Evolutionary conservation across 2,888 invertebrate genomes (phyloP), one percentile per base, ranked within the genome.

Genomic region (Spisula subtruncata): DNA sequence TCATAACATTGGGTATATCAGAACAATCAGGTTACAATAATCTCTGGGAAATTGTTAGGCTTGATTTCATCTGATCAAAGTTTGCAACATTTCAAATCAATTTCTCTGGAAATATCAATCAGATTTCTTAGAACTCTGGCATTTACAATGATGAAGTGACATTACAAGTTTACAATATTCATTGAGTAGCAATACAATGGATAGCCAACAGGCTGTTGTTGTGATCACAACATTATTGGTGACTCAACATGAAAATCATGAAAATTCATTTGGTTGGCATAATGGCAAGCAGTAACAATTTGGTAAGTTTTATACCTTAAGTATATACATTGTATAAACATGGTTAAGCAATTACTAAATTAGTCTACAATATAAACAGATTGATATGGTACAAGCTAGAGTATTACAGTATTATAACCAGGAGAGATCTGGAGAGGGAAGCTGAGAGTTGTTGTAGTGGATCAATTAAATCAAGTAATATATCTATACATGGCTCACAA

Each of bases 381-480:
- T 25, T 4, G 60, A 51, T 66, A 25, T 25, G 56, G n/a, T n/a
- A 56, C 60, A n/a, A 0, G 2, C 4, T 25, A 66, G 60, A 66
- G 60, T n/a, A n/a, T n/a, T n/a, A n/a, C n/a, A n/a, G n/a, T n/a
- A n/a, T n/a, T n/a, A n/a, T n/a, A n/a, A n/a, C n/a, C n/a, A n/a
- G n/a, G n/a, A n/a, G n/a, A n/a, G n/a, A n/a, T n/a, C n/a, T n/a
- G 8, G 25, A 25, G 25, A 25, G 60, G 25, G 18, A 12, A 2
- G 6, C 1, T 2, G 20, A 20, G 18, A 56, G n/a, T 18, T n/a
- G 25, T 66, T 66, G 25, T 66, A 66, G n/a, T 25, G 60, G 25
- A 66, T 66, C 60, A 66, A 66, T 66, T 66, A 66, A 60, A 60
- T 20, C 60, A n/a, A 25, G 60, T 20, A 66, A 66, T 66, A 66